A percentile compares a stretch with the other conserved stretches of the same genome.
These are phyloP conservation scores for Bugula neritina DNA, from an alignment of 2,888 invertebrate species.

Conservation along the genomic window DNA sequence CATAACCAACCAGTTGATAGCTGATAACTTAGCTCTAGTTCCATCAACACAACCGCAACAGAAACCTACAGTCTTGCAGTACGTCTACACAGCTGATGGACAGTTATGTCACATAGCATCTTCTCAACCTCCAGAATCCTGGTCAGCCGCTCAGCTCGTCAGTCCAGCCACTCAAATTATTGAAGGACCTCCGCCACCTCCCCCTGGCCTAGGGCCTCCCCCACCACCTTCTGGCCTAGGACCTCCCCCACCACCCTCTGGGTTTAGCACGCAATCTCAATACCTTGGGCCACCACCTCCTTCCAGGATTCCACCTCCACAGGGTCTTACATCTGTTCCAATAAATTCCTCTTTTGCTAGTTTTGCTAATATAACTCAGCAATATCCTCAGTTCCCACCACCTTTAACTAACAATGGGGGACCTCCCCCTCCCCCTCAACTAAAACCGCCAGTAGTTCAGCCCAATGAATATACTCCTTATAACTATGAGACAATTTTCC, in stretches of 20 bases:
- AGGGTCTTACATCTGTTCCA: background rate
- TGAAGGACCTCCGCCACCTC: conserved; percentile 27
- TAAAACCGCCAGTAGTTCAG: background rate
- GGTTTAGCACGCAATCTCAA: background rate
- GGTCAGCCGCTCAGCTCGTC: background rate
- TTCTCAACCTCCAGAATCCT: background rate
- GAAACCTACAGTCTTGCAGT: conserved; percentile 9
- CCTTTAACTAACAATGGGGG: too few species aligned
- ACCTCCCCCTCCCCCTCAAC: background rate
- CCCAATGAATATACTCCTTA: background rate
- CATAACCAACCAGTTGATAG: conserved; percentile 7
- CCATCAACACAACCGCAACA: background rate
- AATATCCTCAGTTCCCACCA: background rate
- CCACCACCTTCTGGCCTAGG: background rate
- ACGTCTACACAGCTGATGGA: conserved; percentile 20
- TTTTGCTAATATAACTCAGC: too few species aligned
- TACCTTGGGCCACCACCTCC: conserved; percentile 9
- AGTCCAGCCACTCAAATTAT: conserved; percentile 15
- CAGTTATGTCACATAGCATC: conserved; percentile 27
- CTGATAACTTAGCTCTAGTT: conserved; percentile 7
- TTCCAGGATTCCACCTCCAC: background rate
- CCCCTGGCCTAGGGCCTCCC: conserved; percentile 11
- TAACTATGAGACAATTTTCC: background rate
- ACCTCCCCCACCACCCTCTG: conserved; percentile 12
- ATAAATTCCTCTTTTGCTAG: background rate